phyloP scores from a whole-genome alignment of 2,888 invertebrate genomes.

The Meliscaeva auricollis region DNA sequence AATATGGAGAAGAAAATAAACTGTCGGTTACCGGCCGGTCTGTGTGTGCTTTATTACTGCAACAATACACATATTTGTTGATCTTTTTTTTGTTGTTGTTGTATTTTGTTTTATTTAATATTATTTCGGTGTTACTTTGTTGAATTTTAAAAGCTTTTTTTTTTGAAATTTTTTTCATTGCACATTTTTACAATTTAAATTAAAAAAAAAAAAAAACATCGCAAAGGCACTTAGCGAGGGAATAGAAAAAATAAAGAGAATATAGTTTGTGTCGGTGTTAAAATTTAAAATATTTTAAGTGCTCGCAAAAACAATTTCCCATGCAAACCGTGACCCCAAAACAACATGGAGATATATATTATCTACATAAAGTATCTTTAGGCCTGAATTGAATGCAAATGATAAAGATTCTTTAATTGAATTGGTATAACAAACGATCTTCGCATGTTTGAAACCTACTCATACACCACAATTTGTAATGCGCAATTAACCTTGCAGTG shows the following conservation, averaged over 20 bases:
- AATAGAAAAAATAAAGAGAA: background rate
- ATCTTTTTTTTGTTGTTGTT: conserved; percentile 18
- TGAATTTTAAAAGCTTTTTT: conserved; percentile 69
- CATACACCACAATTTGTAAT: background rate
- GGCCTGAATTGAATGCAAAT: conserved; percentile 51
- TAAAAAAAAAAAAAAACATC: conserved; percentile 16
- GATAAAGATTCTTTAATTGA: conserved; percentile 53
- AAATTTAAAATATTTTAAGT: conserved; percentile 67
- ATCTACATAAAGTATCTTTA: conserved; percentile 31
- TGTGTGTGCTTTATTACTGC: conserved; percentile 56
- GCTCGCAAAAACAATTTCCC: conserved; percentile 52
- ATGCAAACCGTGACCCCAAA: conserved; percentile 74
- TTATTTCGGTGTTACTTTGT: conserved; percentile 25
- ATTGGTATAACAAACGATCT: conserved; percentile 48
- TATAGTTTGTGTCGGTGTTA: conserved; percentile 36
- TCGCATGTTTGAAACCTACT: conserved; percentile 13
- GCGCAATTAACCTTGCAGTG: conserved; percentile 31
- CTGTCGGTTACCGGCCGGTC: conserved; percentile 61
- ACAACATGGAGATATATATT: conserved; percentile 23
- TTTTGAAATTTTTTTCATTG: conserved; percentile 12
- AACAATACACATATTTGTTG: conserved; percentile 55
- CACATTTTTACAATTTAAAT: conserved; percentile 61
- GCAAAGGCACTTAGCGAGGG: conserved; percentile 13
- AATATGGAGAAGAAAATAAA: conserved; percentile 1
- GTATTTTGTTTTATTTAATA: conserved; percentile 5